Base-by-base conservation (phyloP, 2,113 vertebrate species). In the Eidolon helvum region DNA sequence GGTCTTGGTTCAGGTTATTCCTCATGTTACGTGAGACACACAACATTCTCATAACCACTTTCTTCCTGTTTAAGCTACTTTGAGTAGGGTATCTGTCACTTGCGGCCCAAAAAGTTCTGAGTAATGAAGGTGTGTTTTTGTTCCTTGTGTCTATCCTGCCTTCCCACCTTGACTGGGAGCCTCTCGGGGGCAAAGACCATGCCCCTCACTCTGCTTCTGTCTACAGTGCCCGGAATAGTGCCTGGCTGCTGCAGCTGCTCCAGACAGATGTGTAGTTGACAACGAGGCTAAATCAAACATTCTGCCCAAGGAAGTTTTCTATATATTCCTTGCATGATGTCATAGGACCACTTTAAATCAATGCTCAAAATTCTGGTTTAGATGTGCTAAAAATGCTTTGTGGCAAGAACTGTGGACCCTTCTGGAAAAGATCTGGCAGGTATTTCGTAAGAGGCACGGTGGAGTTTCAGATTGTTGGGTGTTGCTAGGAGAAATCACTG, bases 321-420 rank as follows among this genome's bases (percentile, higher is more conserved):
- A 83, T 91, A 82, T 94, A 94, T 95, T 86, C 91, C 61, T 28
- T 2, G 35, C 92, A 97, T 94, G 89, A 97, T 83, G 86, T 93
- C 95, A 96, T 43, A 93, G 21, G 71, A 59, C 63, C 43, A 19
- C 90, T 96, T 96, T 95, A 83, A 95, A 68, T 82, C 72, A 38
- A 53, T 2, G 33, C 78, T 96, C 61, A 45, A 43, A 83, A 94
- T 90, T 87, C 22, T 53, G 68, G 78, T 30, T 69, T 89, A 53
- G 66, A 43, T 68, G 68, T 82, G 83, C 86, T 93, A 83, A 93
- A 96, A 88, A 38, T 69, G 93, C 71, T 74, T 40, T 14, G 26
- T 45, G 57, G 40, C 55, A 45, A 90, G 26, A 61, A 63, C 38
- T 57, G 19, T 26, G 50, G 68, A 5, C 50, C 48, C 78, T 95